Conservation (phyloP, 2,888 invertebrate genomes). For the Pandemis heparana region DNA sequence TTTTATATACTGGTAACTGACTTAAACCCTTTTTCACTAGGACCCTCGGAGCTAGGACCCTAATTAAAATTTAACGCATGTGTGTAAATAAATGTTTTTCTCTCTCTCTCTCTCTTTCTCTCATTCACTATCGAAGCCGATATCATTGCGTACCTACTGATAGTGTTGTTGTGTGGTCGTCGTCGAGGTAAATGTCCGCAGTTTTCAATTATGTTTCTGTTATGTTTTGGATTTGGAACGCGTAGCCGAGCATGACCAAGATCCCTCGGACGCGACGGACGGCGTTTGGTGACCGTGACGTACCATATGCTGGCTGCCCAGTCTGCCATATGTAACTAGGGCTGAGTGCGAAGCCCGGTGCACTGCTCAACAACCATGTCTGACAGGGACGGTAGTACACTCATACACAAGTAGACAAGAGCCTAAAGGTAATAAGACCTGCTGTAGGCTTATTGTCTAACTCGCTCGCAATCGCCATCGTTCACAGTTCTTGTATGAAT, state of each 20-base stretch:
- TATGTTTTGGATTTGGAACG: constrained; percentile 36
- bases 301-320: constrained; percentile 60
- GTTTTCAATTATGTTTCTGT: constrained; percentile 27
- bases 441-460: too few relatives aligned
- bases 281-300: constrained; percentile 64
- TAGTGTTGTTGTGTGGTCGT: neutral
- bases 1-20: too few relatives aligned
- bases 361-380: neutral
- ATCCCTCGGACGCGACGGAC: constrained; percentile 53
- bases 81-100: too few relatives aligned
- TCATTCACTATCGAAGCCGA: neutral
- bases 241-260: constrained; percentile 54
- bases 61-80: too few relatives aligned
- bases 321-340: constrained; percentile 42
- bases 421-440: too few relatives aligned
- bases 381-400: neutral
- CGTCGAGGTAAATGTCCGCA: neutral
- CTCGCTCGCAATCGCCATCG: too few relatives aligned
- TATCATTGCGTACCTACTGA: too few relatives aligned
- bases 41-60: too few relatives aligned
- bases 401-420: too few relatives aligned
- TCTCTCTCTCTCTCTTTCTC: too few relatives aligned
- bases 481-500: too few relatives aligned
- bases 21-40: too few relatives aligned
- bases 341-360: neutral